These are phyloP conservation scores for Brachyptera putata DNA, from an alignment of 2,888 invertebrate genomes.

Conservation along the genomic window DNA sequence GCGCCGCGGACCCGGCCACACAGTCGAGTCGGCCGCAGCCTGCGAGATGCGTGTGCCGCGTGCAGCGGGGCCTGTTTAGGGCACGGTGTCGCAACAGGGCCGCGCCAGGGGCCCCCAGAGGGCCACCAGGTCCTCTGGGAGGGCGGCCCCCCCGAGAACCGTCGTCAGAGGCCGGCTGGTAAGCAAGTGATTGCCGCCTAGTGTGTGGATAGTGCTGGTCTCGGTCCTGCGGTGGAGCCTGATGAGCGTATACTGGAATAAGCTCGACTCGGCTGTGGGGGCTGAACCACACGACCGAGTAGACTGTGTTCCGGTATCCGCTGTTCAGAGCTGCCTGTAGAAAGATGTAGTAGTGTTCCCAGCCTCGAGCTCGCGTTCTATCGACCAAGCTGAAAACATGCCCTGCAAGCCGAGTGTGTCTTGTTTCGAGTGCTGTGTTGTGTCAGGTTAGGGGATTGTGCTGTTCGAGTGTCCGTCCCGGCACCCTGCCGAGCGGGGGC, in stretches of 20 bases:
- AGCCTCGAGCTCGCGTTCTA: too few species aligned
- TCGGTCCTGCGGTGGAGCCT: too few species aligned
- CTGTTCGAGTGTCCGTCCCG: too few species aligned
- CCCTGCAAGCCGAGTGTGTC: too few species aligned
- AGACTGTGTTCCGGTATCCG: too few species aligned
- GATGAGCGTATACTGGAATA: too few species aligned
- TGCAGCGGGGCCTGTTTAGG: not conserved
- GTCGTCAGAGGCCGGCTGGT: conserved; percentile 33
- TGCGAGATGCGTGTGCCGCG: not conserved
- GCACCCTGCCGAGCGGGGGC: too few species aligned
- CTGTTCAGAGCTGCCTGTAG: not conserved
- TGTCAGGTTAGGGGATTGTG: too few species aligned
- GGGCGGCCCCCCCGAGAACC: conserved; percentile 28
- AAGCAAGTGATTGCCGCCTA: too few species aligned
- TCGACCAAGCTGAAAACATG: too few species aligned
- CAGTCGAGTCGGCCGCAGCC: conserved; percentile 1
- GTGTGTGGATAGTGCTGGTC: not conserved
- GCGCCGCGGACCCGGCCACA: not conserved
- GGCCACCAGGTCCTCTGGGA: conserved; percentile 25
- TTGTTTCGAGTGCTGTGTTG: too few species aligned
- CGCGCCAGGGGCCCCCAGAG: conserved; percentile 27
- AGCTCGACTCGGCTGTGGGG: not conserved
- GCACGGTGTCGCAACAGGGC: conserved; percentile 32
- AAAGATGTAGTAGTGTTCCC: too few species aligned
- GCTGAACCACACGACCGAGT: not conserved